These are phyloP conservation scores for Cremastinae sp. DNA, from an alignment of 2,888 invertebrate genomes.

Conservation along the genomic window DNA sequence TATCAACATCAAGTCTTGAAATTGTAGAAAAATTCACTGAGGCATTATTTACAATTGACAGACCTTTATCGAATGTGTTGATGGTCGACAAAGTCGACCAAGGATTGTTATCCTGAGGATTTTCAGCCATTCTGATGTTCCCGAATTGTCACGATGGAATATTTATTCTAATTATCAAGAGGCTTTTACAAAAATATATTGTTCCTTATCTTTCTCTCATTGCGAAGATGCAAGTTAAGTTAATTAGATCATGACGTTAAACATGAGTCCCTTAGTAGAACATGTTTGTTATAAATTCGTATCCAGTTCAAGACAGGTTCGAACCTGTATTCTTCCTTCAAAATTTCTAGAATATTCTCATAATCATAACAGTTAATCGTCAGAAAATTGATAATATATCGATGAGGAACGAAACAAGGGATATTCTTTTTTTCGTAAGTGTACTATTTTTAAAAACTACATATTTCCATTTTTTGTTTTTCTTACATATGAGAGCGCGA, in stretches of 20 bases:
- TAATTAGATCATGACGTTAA: too few species aligned
- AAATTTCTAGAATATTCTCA: slow-evolving; percentile 25
- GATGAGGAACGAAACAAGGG: too few species aligned
- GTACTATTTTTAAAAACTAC: too few species aligned
- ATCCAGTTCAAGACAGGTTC: background rate
- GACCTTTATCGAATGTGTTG: slow-evolving; percentile 77
- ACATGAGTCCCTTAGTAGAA: too few species aligned
- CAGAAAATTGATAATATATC: too few species aligned
- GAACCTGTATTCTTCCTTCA: background rate
- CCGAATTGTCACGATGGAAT: background rate
- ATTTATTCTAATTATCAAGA: background rate
- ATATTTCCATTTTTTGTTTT: too few species aligned
- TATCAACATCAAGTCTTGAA: too few species aligned
- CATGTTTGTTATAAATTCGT: background rate
- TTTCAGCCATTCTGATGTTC: slow-evolving; percentile 53
- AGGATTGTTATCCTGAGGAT: slow-evolving; percentile 60
- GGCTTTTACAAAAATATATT: background rate
- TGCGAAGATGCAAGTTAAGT: too few species aligned
- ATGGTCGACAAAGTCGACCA: slow-evolving; percentile 74
- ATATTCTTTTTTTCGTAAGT: too few species aligned
- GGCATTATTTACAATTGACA: too few species aligned
- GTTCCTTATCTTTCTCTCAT: background rate
- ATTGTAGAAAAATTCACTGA: too few species aligned
- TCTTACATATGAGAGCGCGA: too few species aligned
- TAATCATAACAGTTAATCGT: background rate